These are phyloP conservation scores for Trichopoda pennipes DNA, from an alignment of 2,888 invertebrate species.

Conservation along the genomic window DNA sequence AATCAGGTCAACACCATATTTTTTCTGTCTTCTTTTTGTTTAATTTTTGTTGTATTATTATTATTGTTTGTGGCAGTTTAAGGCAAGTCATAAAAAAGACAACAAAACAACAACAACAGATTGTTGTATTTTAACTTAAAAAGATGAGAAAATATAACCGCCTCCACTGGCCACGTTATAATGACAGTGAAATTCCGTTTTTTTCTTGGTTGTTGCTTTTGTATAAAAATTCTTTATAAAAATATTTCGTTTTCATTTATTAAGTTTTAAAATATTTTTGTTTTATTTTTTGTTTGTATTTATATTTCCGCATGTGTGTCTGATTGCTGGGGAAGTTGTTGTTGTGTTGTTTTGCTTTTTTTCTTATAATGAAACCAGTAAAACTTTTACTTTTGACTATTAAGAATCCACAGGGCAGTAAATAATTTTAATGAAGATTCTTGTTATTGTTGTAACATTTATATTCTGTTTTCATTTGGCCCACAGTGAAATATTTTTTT, in stretches of 20 bases:
- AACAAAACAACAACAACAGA: slow-evolving; percentile 11
- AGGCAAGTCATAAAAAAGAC: slow-evolving; percentile 18
- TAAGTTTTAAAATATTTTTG: slow-evolving; percentile 30
- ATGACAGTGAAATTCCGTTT: slow-evolving; percentile 64
- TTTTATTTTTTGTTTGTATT: not conserved
- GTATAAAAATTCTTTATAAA: slow-evolving; percentile 31
- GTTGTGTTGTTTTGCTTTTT: not conserved
- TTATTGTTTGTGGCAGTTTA: slow-evolving; percentile 27
- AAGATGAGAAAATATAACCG: slow-evolving; percentile 43
- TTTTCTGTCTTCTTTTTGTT: slow-evolving; percentile 29
- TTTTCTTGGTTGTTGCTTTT: not conserved
- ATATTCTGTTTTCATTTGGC: too few relatives aligned
- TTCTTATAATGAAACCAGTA: slow-evolving; percentile 8
- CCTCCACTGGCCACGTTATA: slow-evolving; percentile 64
- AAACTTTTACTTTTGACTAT: slow-evolving; percentile 59
- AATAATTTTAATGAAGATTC: slow-evolving; percentile 45
- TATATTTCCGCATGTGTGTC: not conserved
- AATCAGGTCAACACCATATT: slow-evolving; percentile 61
- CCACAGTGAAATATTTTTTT: too few relatives aligned
- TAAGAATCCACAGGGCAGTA: slow-evolving; percentile 19
- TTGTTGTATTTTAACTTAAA: not conserved
- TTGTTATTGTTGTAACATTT: not conserved
- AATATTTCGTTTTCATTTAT: slow-evolving; percentile 23
- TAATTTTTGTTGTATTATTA: slow-evolving; percentile 2
- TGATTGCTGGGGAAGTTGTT: not conserved